Base-by-base conservation (phyloP, 2,797 vertebrate species). In the Serranus cabrilla region DNA sequence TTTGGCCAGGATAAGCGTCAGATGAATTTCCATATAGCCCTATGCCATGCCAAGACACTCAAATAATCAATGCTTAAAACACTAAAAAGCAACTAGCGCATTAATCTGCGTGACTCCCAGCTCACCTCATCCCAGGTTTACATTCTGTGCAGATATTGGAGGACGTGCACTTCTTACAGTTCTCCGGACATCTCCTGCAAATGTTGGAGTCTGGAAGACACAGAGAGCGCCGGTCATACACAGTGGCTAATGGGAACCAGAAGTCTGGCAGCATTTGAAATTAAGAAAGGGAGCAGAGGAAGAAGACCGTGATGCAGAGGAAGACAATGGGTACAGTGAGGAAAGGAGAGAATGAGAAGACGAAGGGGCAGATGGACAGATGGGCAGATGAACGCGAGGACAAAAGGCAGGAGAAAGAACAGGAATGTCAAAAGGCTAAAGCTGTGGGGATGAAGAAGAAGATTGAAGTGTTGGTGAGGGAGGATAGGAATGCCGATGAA, bases 131-230 rank as follows among this genome's bases (percentile, higher is more conserved):
- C 42, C 97, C 97, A 23, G 95, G 95, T 92, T 94, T 97, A 94
- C 98, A 99, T 92, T 99, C 98, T 21, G 95, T 97, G 89, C 98
- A 99, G 88, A 96, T 93, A 78, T 93, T 96, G 61, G 94, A 94
- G 83, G 96, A 89, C 61, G 93, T 94, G 92, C 98, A 99, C 0
- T 94, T 96, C 92, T 96, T 98, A 84, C 98, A 99, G 94, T 96
- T 97, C 86, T 99, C 98, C 52, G 92, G 95, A 91, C 98, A 99
- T 91, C 96, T 97, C 88, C 94, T 94, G 89, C 97, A 99, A 92
- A 96, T 86, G 91, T 95, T 96, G 92, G 95, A 96, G 88, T 96
- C 98, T 99, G 93, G 20, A 80, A 91, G 31, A 88, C 14, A 91
- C 12, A 72, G 46, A 43, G 37, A 7, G 50, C 60, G 60, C 37